Evolutionary conservation across 2,113 vertebrate species (phyloP).

Genomic region (Trichechus manatus): DNA sequence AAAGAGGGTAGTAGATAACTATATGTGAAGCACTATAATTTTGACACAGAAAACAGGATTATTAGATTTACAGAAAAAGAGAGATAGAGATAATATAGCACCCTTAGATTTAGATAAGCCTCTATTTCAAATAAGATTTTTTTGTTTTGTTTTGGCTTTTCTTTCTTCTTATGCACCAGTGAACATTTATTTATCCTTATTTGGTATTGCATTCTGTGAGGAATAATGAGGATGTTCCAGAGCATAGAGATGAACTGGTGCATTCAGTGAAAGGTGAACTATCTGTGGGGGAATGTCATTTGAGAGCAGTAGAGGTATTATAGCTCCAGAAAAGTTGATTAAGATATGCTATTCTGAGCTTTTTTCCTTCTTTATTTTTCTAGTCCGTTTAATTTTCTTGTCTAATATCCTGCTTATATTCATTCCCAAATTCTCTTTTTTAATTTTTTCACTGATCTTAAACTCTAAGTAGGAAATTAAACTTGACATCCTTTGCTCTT

Average conservation of each 20-base stretch:
- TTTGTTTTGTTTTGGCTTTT: not conserved
- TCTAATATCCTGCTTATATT: not conserved
- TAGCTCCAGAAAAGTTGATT: not conserved
- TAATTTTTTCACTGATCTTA: constrained; percentile 6
- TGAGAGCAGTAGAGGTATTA: not conserved
- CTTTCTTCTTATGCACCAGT: constrained; percentile 27
- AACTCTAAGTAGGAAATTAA: not conserved
- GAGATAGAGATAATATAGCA: not conserved
- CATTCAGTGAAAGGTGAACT: not conserved
- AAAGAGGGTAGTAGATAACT: not conserved
- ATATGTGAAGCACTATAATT: not conserved
- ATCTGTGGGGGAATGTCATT: not conserved
- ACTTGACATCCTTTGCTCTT: constrained; percentile 14
- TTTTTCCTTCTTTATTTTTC: not conserved
- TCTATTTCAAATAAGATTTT: not conserved
- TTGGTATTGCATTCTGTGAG: not conserved
- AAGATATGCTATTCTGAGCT: not conserved
- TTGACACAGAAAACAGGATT: not conserved
- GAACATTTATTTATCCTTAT: not conserved
- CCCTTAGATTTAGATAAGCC: not conserved
- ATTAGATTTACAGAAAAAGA: constrained; percentile 26
- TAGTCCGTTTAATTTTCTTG: not conserved
- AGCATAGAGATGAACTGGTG: not conserved
- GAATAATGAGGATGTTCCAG: not conserved
- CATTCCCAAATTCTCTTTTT: constrained; percentile 49